These are phyloP conservation scores for Polypterus senegalus DNA, from an alignment of 2,113 vertebrate genomes.

Conservation along the genomic window DNA sequence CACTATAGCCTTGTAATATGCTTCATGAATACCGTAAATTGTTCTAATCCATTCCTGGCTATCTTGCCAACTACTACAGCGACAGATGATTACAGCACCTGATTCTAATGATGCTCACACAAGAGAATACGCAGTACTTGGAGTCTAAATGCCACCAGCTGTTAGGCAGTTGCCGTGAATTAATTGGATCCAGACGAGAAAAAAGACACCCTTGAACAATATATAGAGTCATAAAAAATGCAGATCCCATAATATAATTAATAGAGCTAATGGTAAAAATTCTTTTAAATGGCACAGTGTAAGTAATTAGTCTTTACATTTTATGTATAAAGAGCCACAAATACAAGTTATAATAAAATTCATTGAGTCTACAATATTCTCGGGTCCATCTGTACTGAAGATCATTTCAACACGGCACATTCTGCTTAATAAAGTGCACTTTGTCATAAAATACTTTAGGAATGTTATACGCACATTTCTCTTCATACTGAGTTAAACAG, in stretches of 20 bases:
- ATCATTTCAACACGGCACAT: too few relatives aligned
- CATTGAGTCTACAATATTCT: too few relatives aligned
- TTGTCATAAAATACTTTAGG: too few relatives aligned
- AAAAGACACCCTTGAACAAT: conserved; percentile 38
- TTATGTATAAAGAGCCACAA: conserved; percentile 10
- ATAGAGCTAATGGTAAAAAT: conserved; percentile 56
- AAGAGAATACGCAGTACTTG: conserved; percentile 62
- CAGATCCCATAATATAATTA: conserved; percentile 51
- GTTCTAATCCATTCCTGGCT: conserved; percentile 57
- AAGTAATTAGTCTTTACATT: conserved; percentile 45
- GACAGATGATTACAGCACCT: conserved; percentile 59
- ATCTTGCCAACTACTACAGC: conserved; percentile 59
- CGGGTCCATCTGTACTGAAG: too few relatives aligned
- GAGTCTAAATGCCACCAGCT: conserved; percentile 69
- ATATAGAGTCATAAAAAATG: conserved; percentile 51
- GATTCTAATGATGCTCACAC: conserved; percentile 69
- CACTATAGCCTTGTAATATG: conserved; percentile 46
- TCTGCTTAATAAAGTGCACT: too few relatives aligned
- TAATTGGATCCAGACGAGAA: conserved; percentile 60
- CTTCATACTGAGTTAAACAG: too few relatives aligned
- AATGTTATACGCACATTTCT: too few relatives aligned
- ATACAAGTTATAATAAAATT: too few relatives aligned
- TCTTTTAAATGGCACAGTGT: conserved; percentile 44
- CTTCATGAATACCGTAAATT: conserved; percentile 44
- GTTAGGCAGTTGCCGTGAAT: conserved; percentile 60